Conservation (phyloP, 2,797 vertebrate species). For the Chloroceryle inda region DNA sequence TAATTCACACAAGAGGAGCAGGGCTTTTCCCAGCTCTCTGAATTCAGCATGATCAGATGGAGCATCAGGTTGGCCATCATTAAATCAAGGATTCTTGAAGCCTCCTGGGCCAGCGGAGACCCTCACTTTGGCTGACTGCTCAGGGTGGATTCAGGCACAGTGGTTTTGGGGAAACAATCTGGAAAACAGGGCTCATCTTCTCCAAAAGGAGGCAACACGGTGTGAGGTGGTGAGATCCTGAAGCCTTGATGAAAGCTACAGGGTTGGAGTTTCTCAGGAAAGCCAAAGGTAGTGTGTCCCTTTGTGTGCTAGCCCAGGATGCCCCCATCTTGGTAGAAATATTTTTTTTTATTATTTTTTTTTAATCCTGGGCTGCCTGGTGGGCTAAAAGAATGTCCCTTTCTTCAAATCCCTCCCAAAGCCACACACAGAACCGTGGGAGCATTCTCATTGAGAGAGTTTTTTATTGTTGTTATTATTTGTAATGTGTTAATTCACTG, state of each 20-base stretch:
- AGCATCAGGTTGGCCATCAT: not conserved
- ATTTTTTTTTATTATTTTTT: not conserved
- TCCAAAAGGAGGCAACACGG: not conserved
- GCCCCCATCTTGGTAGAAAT: not conserved
- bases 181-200: not conserved
- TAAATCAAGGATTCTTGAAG: not conserved
- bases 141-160: not conserved
- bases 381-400: not conserved
- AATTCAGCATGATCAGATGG: not conserved
- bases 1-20: not conserved
- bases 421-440: not conserved
- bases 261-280: not conserved
- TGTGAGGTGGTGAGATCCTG: not conserved
- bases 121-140: not conserved
- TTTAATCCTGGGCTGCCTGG: not conserved
- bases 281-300: not conserved
- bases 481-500: not conserved
- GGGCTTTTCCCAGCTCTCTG: not conserved
- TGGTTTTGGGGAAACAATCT: not conserved
- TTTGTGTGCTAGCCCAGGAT: not conserved
- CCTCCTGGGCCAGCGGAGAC: not conserved
- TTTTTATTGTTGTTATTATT: constrained; percentile 18
- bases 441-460: not conserved
- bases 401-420: not conserved
- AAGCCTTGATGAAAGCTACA: not conserved